phyloP scores from a whole-genome alignment of 1,140 invertebrate genomes.

The Pantala flavescens region DNA sequence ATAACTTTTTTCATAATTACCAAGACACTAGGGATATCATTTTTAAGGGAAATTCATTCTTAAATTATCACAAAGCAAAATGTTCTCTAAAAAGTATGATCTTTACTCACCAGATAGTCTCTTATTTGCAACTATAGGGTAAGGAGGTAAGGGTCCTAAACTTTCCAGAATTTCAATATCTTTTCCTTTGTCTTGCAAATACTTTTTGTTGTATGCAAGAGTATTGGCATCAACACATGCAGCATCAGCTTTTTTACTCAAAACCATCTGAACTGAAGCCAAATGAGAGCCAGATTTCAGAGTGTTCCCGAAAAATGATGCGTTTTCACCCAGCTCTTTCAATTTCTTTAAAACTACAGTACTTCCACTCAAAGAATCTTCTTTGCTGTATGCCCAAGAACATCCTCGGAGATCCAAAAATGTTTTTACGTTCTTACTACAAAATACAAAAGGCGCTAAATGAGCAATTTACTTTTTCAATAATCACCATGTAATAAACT shows the following conservation, averaged over 20 bases:
- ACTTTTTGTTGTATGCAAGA: slow-evolving; percentile 41
- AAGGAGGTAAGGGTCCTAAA: slow-evolving; percentile 48
- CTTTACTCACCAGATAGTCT: slow-evolving; percentile 38
- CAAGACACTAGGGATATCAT: no score
- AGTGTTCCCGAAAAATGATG: slow-evolving; percentile 48
- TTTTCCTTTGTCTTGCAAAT: slow-evolving; percentile 43
- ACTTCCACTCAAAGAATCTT: slow-evolving; percentile 43
- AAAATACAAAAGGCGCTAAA: slow-evolving; percentile 24
- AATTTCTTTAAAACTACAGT: slow-evolving; percentile 43
- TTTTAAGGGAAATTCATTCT: no score
- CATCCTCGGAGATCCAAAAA: slow-evolving; percentile 46
- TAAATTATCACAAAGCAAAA: no score
- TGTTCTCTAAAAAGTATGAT: no score
- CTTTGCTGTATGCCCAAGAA: slow-evolving; percentile 43
- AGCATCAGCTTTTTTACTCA: slow-evolving; percentile 47
- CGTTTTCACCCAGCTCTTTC: slow-evolving; percentile 47
- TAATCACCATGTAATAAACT: no score
- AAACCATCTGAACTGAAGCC: slow-evolving; percentile 47
- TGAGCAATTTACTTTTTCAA: no score
- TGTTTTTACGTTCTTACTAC: slow-evolving; percentile 44
- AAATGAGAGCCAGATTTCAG: slow-evolving; percentile 48
- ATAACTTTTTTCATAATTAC: no score
- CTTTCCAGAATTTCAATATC: slow-evolving; percentile 45
- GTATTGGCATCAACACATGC: slow-evolving; percentile 50
- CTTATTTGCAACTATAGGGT: slow-evolving; percentile 46